Evolutionary conservation across 2,797 vertebrate genomes (phyloP), one percentile per base, ranked within the genome.

Genomic region (Cryptoprocta ferox): DNA sequence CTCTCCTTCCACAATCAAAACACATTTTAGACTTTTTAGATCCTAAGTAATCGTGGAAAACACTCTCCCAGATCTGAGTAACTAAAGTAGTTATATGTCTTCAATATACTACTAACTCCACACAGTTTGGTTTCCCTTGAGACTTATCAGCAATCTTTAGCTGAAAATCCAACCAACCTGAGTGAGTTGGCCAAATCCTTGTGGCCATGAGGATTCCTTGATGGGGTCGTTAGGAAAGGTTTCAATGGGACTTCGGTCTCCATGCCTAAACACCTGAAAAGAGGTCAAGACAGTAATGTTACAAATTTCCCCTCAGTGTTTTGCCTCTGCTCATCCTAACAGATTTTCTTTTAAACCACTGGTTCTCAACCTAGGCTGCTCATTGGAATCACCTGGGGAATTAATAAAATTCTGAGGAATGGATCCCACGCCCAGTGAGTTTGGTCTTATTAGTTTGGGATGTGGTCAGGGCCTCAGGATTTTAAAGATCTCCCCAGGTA

Each of bases 161-260:
- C 66, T 93, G 89, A 79, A 96, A 98, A 95, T 56, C 24, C 19
- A 91, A 94, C 98, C 19, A 98, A 99, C 99, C 99, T 99, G 99
- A 0, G 99, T 99, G 13, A 99, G 99, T 91, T 99, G 99, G 66
- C 99, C 99, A 96, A 99, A 99, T 75, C 99, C 99, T 66, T 99
- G 99, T 0, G 99, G 99, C 99, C 99, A 99, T 71, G 97, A 98
- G 0, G 97, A 98, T 98, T 99, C 99, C 75, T 99, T 98, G 98
- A 99, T 94, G 1, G 98, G 99, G 93, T 99, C 99, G 0, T 98
- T 99, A 16, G 99, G 99, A 86, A 99, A 99, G 53, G 98, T 98
- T 96, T 98, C 98, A 42, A 99, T 91, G 1, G 99, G 99, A 26
- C 99, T 99, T 95, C 99, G 97, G 98, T 99, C 99, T 12, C 99